A percentile compares a stretch with the other conserved stretches of the same genome.
phyloP scores from a whole-genome alignment of 2,888 invertebrate genomes.

The Branchellion lobata region DNA sequence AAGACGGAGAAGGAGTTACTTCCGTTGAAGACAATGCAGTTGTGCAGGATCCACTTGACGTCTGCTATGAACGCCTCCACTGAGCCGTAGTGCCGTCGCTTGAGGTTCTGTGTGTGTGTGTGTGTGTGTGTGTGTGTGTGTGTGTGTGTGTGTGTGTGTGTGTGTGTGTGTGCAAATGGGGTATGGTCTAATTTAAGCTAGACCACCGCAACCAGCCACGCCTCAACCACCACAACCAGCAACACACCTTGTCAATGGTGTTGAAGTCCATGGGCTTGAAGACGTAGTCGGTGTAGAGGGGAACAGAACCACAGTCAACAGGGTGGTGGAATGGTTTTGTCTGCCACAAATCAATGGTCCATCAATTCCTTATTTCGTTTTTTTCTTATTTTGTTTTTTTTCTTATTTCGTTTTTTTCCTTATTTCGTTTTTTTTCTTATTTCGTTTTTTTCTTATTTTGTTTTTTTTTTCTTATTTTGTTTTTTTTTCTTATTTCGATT shows the following conservation, averaged over 20 bases:
- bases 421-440: too few relatives aligned
- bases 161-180: not conserved
- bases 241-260: slow-evolving; percentile 67
- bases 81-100: slow-evolving; percentile 75
- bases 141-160: not conserved
- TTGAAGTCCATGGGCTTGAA: slow-evolving; percentile 83
- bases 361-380: too few relatives aligned
- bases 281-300: slow-evolving; percentile 78
- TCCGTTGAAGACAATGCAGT: slow-evolving; percentile 85
- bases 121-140: not conserved
- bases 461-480: too few relatives aligned
- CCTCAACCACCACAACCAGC: not conserved
- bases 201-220: too few relatives aligned
- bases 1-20: slow-evolving; percentile 67
- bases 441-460: too few relatives aligned
- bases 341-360: too few relatives aligned
- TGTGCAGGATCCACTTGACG: slow-evolving; percentile 89
- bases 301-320: slow-evolving; percentile 72
- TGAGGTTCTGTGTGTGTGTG: slow-evolving; percentile 68
- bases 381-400: too few relatives aligned
- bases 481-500: too few relatives aligned
- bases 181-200: too few relatives aligned
- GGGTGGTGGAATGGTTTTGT: slow-evolving; percentile 77
- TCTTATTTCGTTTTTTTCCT: too few relatives aligned
- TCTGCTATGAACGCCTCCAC: slow-evolving; percentile 86